Base-by-base conservation (phyloP, 1,140 invertebrate genomes). In the Heliconius hermathena region DNA sequence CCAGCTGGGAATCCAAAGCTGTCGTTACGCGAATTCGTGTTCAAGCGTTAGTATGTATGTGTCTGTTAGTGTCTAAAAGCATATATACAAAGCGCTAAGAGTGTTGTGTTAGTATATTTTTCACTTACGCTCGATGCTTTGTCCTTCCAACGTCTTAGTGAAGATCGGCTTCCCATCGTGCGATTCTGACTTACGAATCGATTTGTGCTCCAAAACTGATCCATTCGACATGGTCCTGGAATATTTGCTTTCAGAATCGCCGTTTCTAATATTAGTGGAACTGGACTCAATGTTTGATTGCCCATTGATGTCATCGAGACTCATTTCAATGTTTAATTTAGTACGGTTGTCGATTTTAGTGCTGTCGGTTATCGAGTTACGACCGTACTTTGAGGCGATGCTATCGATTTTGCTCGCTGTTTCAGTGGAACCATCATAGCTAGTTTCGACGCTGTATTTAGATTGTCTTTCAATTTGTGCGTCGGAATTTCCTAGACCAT, bases 71-170 rank as follows among this genome's bases (percentile, higher is more conserved):
- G 8, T 82, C 92, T 93, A 94, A 13, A 94, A 94, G 92, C 92
- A 49, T 93, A 93, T 94, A 82, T 94, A 94, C 92, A 94, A 52
- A 91, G 92, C 91, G 80, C 90, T 93, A 91, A 76, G 5, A 52
- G 81, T 92, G 90, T 89, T 57, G 85, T 87, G 82, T 88, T 87
- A 8, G 41, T 71, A 29, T 82, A 66, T 73, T 57, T 74, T 82
- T 82, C 86, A 96, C 97, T 97, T 96, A 98, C 97, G 97, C 96
- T 97, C 96, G 79, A 97, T 96, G 86, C 95, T 97, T 77, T 96
- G 95, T 83, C 97, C 97, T 91, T 97, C 96, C 74, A 98, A 95
- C 16, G 97, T 97, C 89, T 97, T 97, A 16, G 95, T 93, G 85
- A 98, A 97, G 33, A 95, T 92, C 0, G 97, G 97, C 86, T 95